Evolutionary conservation across 2,797 vertebrate species (phyloP), one percentile per base, ranked within the genome.

Genomic region (Sebastes matsubarae): DNA sequence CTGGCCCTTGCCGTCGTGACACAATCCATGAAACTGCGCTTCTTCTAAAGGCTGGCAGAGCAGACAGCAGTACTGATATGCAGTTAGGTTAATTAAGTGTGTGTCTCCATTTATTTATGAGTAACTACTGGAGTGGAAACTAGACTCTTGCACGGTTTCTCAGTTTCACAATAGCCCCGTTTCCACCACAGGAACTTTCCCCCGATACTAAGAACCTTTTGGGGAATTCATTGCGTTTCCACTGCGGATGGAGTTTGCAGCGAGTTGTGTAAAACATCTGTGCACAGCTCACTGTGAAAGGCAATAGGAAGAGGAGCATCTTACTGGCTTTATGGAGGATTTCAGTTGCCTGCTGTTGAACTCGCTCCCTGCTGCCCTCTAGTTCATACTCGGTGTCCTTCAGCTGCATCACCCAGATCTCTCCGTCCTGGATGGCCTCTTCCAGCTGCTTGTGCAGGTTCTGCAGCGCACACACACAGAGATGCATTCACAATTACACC

Each of bases 281-380:
- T n/a, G 25, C 34, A 25, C 9, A 67, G 36, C 14, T n/a, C 27
- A 22, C 2, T 18, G 18, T 2, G 8, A 60, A 64, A 6, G 25
- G 13, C 6, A 38, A 29, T 16, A 27, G 61, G 6, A 0, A 38
- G 66, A 22, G 34, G 38, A 24, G 1, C 5, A 4, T 74, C 97
- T 94, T 94, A 99, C 98, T 97, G 88, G 97, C 97, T 98, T 99
- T 99, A 86, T 98, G 97, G 79, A 99, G 97, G 87, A 99, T 98
- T 86, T 99, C 98, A 2, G 97, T 96, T 5, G 98, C 98, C 89
- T 99, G 99, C 90, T 99, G 97, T 50, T 99, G 98, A 67, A 99
- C 96, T 66, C 96, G 95, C 61, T 98, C 98, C 79, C 97, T 96
- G 92, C 97, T 98, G 89, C 96, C 96, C 68, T 97, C 97, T 14